These are phyloP conservation scores for Ganaspis brasiliensis DNA, from an alignment of 2,888 invertebrate genomes.

Conservation along the genomic window DNA sequence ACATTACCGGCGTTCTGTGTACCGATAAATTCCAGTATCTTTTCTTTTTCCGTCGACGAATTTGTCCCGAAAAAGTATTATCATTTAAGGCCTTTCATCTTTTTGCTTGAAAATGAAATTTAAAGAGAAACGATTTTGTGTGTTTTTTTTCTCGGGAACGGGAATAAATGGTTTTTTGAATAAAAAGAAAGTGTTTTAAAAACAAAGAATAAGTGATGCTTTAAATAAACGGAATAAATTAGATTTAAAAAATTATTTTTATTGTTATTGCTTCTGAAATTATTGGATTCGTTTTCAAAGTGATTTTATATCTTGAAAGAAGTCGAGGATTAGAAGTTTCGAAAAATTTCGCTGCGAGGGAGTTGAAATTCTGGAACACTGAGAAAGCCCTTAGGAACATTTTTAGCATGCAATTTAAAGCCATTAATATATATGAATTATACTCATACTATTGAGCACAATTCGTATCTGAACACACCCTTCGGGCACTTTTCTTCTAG, in stretches of 20 bases:
- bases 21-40: slow-evolving; percentile 44
- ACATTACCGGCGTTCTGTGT: slow-evolving; percentile 21
- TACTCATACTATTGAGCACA: slow-evolving; percentile 33
- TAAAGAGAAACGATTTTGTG: no score
- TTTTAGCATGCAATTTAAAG: slow-evolving; percentile 31
- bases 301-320: background rate
- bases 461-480: slow-evolving; percentile 22
- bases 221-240: no score
- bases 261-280: background rate
- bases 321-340: background rate
- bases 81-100: no score
- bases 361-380: background rate
- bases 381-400: slow-evolving; percentile 1
- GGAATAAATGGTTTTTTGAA: no score
- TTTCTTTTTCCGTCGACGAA: slow-evolving; percentile 7
- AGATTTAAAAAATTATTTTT: no score
- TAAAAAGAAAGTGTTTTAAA: background rate
- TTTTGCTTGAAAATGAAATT: background rate
- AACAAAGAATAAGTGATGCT: no score
- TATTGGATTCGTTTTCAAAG: no score
- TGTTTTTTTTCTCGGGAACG: no score
- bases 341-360: background rate
- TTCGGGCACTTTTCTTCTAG: slow-evolving; percentile 28
- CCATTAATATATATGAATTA: slow-evolving; percentile 42
- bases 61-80: background rate